A percentile compares a stretch with the other conserved stretches of the same genome.
Conservation (phyloP, 2,113 vertebrate genomes). For the Melanerpes aurifrons region DNA sequence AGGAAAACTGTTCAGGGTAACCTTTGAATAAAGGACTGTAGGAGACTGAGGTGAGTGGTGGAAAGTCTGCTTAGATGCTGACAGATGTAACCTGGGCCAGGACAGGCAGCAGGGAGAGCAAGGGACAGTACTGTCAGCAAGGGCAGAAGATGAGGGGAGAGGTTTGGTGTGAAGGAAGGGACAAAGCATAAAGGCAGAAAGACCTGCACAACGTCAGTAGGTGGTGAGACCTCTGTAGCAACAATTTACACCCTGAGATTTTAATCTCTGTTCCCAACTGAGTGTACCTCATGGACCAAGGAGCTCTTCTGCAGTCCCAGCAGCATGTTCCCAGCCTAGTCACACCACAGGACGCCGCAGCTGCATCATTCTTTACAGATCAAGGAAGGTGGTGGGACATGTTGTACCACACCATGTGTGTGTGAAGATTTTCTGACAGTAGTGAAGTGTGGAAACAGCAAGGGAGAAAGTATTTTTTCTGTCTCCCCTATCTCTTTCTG, state of each 20-base stretch:
- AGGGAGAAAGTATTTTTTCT: neutral
- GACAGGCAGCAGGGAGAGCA: neutral
- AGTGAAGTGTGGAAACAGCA: rapidly evolving
- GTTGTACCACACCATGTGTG: neutral
- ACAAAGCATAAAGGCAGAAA: neutral
- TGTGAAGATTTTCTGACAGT: neutral
- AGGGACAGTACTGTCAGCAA: neutral
- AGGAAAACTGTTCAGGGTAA: neutral
- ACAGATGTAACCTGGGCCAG: neutral
- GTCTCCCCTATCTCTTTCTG: neutral
- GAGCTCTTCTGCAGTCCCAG: neutral
- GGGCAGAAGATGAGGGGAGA: neutral
- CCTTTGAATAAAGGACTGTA: neutral
- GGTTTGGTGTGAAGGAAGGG: neutral
- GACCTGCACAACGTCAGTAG: neutral
- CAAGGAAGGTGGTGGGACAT: neutral
- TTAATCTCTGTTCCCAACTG: neutral
- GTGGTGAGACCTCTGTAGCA: neutral
- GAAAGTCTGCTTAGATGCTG: neutral
- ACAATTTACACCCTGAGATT: neutral
- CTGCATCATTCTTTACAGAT: neutral
- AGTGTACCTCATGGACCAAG: neutral
- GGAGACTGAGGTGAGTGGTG: neutral
- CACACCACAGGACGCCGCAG: rapidly evolving
- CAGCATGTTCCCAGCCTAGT: neutral